Evolutionary conservation across 2,113 vertebrate species (phyloP), one percentile per base, ranked within the genome.

Genomic region (Antennarius striatus): DNA sequence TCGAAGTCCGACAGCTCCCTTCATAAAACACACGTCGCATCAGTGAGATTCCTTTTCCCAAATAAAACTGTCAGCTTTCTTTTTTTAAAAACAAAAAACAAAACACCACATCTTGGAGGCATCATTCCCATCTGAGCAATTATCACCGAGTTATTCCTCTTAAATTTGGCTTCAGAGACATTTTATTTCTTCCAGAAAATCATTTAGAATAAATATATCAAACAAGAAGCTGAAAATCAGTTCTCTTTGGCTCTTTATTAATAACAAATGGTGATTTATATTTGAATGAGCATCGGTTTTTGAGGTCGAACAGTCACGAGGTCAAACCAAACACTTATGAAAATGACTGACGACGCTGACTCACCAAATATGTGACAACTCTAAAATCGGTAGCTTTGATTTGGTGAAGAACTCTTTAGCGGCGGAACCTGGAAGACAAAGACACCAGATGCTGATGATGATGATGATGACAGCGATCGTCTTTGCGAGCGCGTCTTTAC

Each of bases 341-440:
- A 36, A 36, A 36, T 5, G 32, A 4, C 32, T 7, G 32, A 36
- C 32, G 32, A 7, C 4, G 11, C 46, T 0, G 52, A 81, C 97
- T 96, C 93, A 99, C 97, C 97, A 99, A 92, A 99, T 99, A 84
- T 99, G 97, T 81, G 97, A 99, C 91, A 99, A 89, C 90, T 99
- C 97, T 92, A 97, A 95, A 93, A 99, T 99, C 52, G 97, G 97
- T 85, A 99, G 93, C 81, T 99, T 99, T 75, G 97, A 99, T 91
- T 99, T 99, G 81, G 97, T 99, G 91, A 99, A 99, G 93, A 99
- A 99, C 85, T 99, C 97, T 93, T 99, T 99, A 82, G 97, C 97
- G 75, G 96, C 95, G 88, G 97, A 98, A 80, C 97, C 97, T 99
- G 90, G 16, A 73, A 74, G 1, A 68, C 39, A 55, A 29, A 60